Percentiles rank a stretch among this genome's conserved stretches.
These are phyloP conservation scores for Eulacestoma nigropectus DNA, from an alignment of 2,113 vertebrate species.

Conservation along the genomic window DNA sequence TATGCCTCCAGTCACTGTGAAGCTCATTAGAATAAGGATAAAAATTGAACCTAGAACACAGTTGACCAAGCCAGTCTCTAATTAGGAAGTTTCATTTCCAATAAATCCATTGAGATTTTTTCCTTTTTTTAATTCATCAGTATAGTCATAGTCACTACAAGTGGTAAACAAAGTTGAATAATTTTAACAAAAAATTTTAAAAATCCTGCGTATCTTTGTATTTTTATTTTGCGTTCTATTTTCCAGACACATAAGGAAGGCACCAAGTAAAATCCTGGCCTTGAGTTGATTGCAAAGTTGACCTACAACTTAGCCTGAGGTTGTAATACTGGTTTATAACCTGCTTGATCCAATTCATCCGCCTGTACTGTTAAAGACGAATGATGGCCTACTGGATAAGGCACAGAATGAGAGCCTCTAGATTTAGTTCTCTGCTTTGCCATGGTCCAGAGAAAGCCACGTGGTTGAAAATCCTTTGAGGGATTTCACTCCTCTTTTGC, in stretches of 20 bases:
- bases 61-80: not conserved
- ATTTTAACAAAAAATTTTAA: not conserved
- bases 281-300: not conserved
- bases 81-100: not conserved
- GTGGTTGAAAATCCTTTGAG: not conserved
- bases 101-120: not conserved
- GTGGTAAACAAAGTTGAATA: not conserved
- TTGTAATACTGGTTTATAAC: not conserved
- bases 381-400: not conserved
- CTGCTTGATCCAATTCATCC: not conserved
- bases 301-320: not conserved
- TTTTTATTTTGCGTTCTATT: not conserved
- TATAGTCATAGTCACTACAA: not conserved
- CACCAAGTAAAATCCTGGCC: not conserved
- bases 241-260: not conserved
- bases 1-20: not conserved
- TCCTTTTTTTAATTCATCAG: not conserved
- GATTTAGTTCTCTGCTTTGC: not conserved
- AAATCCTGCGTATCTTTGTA: not conserved
- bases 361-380: not conserved
- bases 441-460: not conserved
- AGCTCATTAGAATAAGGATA: not conserved
- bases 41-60: not conserved
- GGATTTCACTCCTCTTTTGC: not conserved
- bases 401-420: not conserved